phyloP scores from a whole-genome alignment of 2,797 vertebrate species.

The Ctenosaura bakeri region DNA sequence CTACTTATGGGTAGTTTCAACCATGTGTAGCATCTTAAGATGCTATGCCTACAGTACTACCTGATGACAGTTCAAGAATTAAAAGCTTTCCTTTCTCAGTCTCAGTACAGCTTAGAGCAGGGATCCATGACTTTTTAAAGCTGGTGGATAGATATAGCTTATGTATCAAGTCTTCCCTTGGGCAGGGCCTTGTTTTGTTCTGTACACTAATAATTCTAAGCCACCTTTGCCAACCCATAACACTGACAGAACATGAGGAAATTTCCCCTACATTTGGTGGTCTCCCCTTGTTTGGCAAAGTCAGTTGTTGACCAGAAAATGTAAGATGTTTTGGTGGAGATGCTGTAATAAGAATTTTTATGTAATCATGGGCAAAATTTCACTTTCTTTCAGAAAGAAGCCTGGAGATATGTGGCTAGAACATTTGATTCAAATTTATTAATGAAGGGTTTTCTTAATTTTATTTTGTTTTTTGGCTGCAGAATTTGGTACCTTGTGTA shows the following conservation, averaged over 20 bases:
- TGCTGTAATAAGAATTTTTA: background rate
- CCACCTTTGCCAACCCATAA: background rate
- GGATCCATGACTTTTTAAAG: constrained; percentile 39
- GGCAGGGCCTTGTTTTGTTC: background rate
- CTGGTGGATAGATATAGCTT: constrained; percentile 4
- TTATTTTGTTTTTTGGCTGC: background rate
- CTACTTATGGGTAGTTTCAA: background rate
- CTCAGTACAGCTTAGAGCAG: constrained; percentile 9
- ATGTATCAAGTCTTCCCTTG: background rate
- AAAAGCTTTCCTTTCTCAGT: constrained; percentile 13
- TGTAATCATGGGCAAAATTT: background rate
- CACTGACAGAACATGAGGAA: constrained; percentile 1
- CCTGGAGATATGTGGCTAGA: background rate
- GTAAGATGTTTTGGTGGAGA: background rate
- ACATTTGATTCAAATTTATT: background rate
- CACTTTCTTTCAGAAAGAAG: background rate
- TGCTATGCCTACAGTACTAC: background rate
- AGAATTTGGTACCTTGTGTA: background rate
- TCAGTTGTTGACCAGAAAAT: background rate
- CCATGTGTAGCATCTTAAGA: background rate
- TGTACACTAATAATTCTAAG: background rate
- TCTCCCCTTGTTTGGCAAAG: background rate
- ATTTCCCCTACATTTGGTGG: background rate
- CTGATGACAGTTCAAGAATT: constrained; percentile 13
- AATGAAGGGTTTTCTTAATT: background rate